Percentiles rank a stretch among this genome's conserved stretches.
Evolutionary conservation across 2,113 vertebrate genomes (phyloP).

Genomic region (Alethe castanea): DNA sequence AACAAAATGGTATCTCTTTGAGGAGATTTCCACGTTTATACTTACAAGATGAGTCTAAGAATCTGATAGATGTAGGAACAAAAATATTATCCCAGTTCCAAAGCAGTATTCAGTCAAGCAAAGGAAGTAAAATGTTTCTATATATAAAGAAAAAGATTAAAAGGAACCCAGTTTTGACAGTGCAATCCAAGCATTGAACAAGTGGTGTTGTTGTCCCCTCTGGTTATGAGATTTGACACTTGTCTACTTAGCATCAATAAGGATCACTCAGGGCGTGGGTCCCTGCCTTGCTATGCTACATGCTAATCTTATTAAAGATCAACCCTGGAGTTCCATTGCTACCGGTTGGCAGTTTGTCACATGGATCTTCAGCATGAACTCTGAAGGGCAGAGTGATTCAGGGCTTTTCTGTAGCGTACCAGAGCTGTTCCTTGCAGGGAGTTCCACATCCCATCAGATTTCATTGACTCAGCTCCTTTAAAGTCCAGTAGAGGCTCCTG

Average conservation of each 20-base stretch:
- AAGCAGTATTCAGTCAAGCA: background rate
- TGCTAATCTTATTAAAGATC: background rate
- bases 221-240: background rate
- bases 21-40: background rate
- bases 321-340: background rate
- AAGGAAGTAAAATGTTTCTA: background rate
- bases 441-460: background rate
- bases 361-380: background rate
- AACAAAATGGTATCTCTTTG: background rate
- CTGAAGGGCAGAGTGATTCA: background rate
- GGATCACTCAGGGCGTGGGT: background rate
- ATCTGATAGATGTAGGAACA: background rate
- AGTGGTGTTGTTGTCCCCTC: background rate
- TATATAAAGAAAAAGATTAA: background rate
- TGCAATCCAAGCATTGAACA: background rate
- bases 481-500: background rate
- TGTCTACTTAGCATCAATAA: background rate
- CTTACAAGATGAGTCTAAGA: background rate
- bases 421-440: background rate
- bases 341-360: background rate
- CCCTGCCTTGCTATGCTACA: background rate
- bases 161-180: background rate
- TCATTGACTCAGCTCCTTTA: background rate
- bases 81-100: background rate
- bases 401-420: background rate